These are phyloP conservation scores for Fissipunctia ypsillon DNA, from an alignment of 2,888 invertebrate genomes.

Conservation along the genomic window DNA sequence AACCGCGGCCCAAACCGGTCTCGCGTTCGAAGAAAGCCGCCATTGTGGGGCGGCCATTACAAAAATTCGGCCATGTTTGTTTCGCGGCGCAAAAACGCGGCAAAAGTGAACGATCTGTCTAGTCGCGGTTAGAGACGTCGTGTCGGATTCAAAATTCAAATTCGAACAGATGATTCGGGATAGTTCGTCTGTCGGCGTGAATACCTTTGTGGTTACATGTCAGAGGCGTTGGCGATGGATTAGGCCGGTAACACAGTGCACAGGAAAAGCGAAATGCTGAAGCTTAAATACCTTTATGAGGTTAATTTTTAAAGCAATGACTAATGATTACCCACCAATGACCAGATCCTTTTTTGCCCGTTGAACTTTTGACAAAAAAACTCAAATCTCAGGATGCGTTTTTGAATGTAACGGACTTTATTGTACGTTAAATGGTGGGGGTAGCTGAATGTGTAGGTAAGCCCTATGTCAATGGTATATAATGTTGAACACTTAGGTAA, in stretches of 20 bases:
- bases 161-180: constrained; percentile 73
- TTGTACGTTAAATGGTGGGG: constrained; percentile 26
- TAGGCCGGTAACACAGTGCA: constrained; percentile 38
- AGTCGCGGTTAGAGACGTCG: constrained; percentile 71
- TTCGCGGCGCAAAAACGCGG: constrained; percentile 82
- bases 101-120: constrained; percentile 78
- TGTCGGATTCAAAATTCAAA: constrained; percentile 73
- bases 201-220: constrained; percentile 68
- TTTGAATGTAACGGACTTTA: constrained; percentile 26
- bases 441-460: background rate
- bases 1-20: constrained; percentile 81
- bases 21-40: constrained; percentile 79
- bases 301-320: background rate
- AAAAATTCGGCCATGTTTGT: constrained; percentile 88
- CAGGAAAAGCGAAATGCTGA: constrained; percentile 49
- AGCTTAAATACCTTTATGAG: background rate
- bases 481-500: constrained; percentile 10
- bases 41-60: constrained; percentile 83
- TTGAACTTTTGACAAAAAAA: background rate
- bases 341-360: background rate
- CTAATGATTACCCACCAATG: background rate
- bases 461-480: constrained; percentile 27
- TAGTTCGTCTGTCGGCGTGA: constrained; percentile 66
- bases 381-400: background rate
- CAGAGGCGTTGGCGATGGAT: constrained; percentile 60